Evolutionary conservation across 2,888 invertebrate genomes (phyloP), one percentile per base, ranked within the genome.

Genomic region (Pyrgus malvae): DNA sequence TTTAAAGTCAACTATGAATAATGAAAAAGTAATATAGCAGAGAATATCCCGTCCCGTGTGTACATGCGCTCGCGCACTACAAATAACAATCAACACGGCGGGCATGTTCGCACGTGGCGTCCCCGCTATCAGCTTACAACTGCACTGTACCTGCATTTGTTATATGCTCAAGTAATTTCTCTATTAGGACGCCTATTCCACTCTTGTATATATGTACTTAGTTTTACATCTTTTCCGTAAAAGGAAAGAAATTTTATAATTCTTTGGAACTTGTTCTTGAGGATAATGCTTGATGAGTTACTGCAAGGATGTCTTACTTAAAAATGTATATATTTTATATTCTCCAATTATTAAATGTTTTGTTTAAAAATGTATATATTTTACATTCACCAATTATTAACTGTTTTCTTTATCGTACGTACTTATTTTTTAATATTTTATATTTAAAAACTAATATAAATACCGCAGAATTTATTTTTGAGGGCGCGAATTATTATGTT

Each of bases 11-110:
- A 38, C 38, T 9, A 38, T 14, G 29, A 29, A 21, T 37, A 38
- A 27, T 44, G 37, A 53, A 53, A 45, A 44, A 49, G 40, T 50
- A 53, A 54, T 48, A 54, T 25, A 31, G 45, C 49, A 69, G 74
- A 83, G 83, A 85, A 80, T 81, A 71, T 56, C 58, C 64, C 74
- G 59, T 58, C 48, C 54, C 62, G 68, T 59, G 60, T 53, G 72
- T 73, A 78, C 83, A 79, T 76, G 80, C 80, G 70, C 80, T 74
- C 65, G 84, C 80, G 83, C 81, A 76, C 89, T 79, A 90, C 90
- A 90, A 90, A 88, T 90, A 88, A 87, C 90, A 88, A 90, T 90
- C 90, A 90, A 89, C 87, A 83, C 76, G 72, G 69, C 80, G 71
- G 76, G 76, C 85, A 77, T 81, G 87, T 86, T 78, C 78, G 83